phyloP scores from a whole-genome alignment of 2,113 vertebrate genomes.

The Seriola quinqueradiata region DNA sequence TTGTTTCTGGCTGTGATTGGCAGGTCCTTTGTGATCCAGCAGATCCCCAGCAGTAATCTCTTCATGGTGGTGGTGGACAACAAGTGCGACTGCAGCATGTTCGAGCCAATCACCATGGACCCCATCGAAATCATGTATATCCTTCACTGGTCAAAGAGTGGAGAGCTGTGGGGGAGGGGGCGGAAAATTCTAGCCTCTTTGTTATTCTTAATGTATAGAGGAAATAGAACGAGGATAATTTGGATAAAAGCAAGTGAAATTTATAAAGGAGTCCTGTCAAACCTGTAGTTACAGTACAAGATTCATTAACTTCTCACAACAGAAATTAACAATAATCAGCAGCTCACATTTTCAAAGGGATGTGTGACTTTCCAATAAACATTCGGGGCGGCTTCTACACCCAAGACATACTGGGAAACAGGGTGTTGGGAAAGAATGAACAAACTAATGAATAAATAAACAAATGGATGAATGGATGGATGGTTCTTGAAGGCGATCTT shows the following conservation, averaged over 20 bases:
- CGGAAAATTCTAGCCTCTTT: background rate
- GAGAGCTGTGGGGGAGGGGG: background rate
- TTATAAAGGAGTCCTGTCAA: background rate
- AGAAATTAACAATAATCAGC: background rate
- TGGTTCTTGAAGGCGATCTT: background rate
- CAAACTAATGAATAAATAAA: background rate
- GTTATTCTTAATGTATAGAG: background rate
- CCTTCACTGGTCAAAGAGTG: constrained; percentile 80
- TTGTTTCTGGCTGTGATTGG: constrained; percentile 60
- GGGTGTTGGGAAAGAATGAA: background rate
- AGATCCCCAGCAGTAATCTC: constrained; percentile 98
- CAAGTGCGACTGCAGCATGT: constrained; percentile 91
- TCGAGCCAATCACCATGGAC: constrained; percentile 95
- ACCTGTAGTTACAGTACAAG: background rate
- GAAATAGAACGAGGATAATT: background rate
- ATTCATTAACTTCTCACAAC: background rate
- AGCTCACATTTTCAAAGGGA: background rate
- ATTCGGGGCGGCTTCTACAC: background rate
- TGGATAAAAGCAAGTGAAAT: background rate
- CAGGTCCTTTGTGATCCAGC: constrained; percentile 99
- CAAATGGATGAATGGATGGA: background rate
- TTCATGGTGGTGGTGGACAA: constrained; percentile 99
- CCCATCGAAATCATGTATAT: constrained; percentile 99
- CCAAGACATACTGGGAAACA: background rate
- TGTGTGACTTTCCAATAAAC: background rate